Conservation (phyloP, 2,888 invertebrate species). For the Alloscopus bannaensis region DNA sequence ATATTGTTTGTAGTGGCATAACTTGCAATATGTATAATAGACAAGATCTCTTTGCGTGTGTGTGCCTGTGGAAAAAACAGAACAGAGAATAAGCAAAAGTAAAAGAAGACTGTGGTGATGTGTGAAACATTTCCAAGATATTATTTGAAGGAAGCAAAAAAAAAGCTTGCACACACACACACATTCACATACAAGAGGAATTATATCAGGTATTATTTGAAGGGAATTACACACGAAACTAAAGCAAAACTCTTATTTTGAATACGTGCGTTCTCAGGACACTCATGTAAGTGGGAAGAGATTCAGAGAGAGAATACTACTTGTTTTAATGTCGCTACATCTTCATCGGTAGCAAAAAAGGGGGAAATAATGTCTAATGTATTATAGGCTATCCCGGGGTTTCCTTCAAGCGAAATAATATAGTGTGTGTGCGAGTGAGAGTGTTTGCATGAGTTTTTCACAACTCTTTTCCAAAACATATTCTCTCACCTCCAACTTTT, state of each 20-base stretch:
- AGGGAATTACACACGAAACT: constrained; percentile 58
- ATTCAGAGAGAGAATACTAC: constrained; percentile 53
- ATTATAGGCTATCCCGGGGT: constrained; percentile 43
- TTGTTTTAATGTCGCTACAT: constrained; percentile 55
- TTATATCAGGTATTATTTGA: constrained; percentile 64
- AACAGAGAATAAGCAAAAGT: constrained; percentile 46
- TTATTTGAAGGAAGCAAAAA: constrained; percentile 63
- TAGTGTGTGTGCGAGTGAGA: too few relatives aligned
- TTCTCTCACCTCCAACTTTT: constrained; percentile 4
- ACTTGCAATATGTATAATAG: constrained; percentile 63
- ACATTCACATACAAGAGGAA: constrained; percentile 54
- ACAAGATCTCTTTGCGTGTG: constrained; percentile 38
- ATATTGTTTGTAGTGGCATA: constrained; percentile 54
- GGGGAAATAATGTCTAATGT: constrained; percentile 51
- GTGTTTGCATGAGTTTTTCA: constrained; percentile 37
- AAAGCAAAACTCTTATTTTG: constrained; percentile 52
- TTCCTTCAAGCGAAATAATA: too few relatives aligned
- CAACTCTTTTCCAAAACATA: constrained; percentile 12
- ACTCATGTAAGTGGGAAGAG: constrained; percentile 54
- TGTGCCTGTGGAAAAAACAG: constrained; percentile 21
- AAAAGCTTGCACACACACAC: constrained; percentile 40
- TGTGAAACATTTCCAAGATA: constrained; percentile 64
- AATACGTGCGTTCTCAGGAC: constrained; percentile 59
- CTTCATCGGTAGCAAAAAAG: constrained; percentile 33
- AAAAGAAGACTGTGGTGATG: constrained; percentile 43